Conservation (phyloP, 2,113 vertebrate species). For the Mobula birostris region DNA sequence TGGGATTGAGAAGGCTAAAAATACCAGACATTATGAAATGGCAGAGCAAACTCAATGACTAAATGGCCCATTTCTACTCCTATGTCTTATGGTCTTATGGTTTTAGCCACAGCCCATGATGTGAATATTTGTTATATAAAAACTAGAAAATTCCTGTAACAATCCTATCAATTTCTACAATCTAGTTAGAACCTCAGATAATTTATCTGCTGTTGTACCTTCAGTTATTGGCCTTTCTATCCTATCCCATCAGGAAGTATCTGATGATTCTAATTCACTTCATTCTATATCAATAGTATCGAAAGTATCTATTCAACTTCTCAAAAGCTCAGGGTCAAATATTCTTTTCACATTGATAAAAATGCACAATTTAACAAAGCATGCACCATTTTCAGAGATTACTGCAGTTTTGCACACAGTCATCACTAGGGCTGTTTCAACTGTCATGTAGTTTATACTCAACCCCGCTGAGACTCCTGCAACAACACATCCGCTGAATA, state of each 20-base stretch:
- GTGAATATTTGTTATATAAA: background rate
- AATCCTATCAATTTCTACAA: background rate
- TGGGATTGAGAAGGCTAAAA: too few relatives aligned
- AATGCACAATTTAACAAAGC: background rate
- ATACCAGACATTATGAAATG: too few relatives aligned
- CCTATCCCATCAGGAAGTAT: background rate
- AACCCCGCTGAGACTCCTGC: background rate
- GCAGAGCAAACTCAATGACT: too few relatives aligned
- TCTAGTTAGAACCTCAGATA: background rate
- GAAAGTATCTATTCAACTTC: background rate
- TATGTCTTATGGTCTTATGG: too few relatives aligned
- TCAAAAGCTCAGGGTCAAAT: background rate
- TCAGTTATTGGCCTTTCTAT: background rate
- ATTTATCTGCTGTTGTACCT: background rate
- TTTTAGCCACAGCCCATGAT: background rate
- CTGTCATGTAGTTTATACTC: background rate
- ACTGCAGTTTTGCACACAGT: background rate
- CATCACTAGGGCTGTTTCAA: background rate
- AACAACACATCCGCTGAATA: background rate
- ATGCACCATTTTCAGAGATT: background rate
- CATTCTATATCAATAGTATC: background rate
- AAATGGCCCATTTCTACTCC: too few relatives aligned
- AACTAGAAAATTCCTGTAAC: background rate
- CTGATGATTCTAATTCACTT: background rate
- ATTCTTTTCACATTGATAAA: background rate